Conservation (phyloP, 1,140 invertebrate genomes). For the Drosophila littoralis region DNA sequence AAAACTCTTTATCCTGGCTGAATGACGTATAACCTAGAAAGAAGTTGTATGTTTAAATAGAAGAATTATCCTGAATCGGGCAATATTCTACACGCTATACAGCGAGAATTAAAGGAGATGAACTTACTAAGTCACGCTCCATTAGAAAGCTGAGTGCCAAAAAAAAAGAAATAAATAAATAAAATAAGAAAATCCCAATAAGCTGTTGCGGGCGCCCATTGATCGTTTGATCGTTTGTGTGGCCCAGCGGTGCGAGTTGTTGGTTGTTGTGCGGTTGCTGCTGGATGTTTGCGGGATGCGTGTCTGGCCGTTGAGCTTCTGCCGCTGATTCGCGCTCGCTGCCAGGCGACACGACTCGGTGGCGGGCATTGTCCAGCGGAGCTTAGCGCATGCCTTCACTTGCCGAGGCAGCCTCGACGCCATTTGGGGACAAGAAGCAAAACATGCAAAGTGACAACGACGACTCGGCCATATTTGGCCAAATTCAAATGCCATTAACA, state of each 20-base stretch:
- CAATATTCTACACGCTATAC: too few species aligned
- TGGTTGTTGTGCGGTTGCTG: background rate
- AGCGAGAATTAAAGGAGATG: too few species aligned
- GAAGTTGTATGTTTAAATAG: too few species aligned
- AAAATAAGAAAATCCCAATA: conserved; percentile 21
- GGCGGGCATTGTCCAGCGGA: conserved; percentile 57
- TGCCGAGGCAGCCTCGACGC: conserved; percentile 27
- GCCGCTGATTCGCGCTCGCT: conserved; percentile 51
- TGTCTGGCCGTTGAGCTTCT: conserved; percentile 54
- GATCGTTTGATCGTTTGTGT: conserved; percentile 52
- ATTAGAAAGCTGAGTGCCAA: conserved; percentile 64
- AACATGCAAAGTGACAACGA: conserved; percentile 78
- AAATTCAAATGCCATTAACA: conserved; percentile 84
- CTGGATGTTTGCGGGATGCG: conserved; percentile 47
- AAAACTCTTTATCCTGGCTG: too few species aligned
- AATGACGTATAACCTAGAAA: too few species aligned
- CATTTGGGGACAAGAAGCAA: conserved; percentile 36
- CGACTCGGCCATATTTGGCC: conserved; percentile 80
- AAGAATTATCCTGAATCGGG: too few species aligned
- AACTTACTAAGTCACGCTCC: conserved; percentile 58
- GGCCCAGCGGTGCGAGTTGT: conserved; percentile 21
- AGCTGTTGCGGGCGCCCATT: conserved; percentile 40
- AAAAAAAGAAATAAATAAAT: conserved; percentile 28
- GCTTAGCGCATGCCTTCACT: conserved; percentile 58
- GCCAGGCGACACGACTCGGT: conserved; percentile 60